Base-by-base conservation (phyloP, 2,888 invertebrate species). In the Quadroppia sp. region DNA sequence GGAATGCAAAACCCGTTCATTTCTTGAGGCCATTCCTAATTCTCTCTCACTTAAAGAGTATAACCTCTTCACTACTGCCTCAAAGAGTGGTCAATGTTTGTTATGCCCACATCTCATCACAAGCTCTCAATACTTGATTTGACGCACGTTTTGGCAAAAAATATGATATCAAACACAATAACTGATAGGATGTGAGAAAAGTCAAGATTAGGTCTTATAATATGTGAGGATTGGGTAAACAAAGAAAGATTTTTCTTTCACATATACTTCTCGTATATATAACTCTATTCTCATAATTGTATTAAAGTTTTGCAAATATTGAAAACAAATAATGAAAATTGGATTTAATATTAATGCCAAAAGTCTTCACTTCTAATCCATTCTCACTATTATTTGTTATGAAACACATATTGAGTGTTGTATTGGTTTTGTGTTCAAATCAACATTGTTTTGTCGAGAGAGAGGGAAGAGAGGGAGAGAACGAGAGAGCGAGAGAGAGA, bases 1-100 rank as follows among this genome's bases (percentile, higher is more conserved):
- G 56, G 7, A 28, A 28, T 17, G 23, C 53, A 53, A 7, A 20
- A 3, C 7, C 3, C 13, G 30, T 59, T 30, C 30, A 30, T 23
- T 59, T 59, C 59, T 30, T 59, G 59, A 59, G 59, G 59, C 59
- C 30, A 59, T 30, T 15, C 20, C 59, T 59, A n/a, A n/a, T n/a
- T n/a, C n/a, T n/a, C n/a, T n/a, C n/a, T n/a, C n/a, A n/a, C 23
- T 53, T 53, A 7, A 13, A 59, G 30, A n/a, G 30, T 17, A 23
- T 56, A 23, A 6, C 23, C 23, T 50, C 50, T 17, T 50, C 50
- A 50, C 2, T 20, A n/a, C 20, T 50, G 50, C 2, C 50, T 50
- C 20, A 50, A 20, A 15, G 3, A n/a, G 20, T 23, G 23, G 50
- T 50, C 23, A 23, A 20, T 50, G 50, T 50, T 50, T 50, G 50